Base-by-base conservation (phyloP, 1,140 invertebrate genomes). In the Penaeus indicus region DNA sequence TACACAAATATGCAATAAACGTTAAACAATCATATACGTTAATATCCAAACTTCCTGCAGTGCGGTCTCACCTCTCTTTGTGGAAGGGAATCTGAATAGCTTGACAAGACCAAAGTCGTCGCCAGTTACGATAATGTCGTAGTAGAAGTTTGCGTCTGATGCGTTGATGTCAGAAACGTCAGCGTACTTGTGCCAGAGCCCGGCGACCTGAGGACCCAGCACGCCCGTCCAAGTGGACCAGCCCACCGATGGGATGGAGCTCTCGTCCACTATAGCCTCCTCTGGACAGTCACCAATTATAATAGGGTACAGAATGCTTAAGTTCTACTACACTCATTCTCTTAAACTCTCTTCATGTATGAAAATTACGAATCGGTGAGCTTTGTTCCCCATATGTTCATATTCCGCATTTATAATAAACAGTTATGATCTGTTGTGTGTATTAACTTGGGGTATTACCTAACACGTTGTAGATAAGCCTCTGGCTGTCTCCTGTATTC, bases 191-290 rank as follows among this genome's bases (percentile, higher is more conserved):
- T 84, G 84, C 90, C 90, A 91, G 67, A 91, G 79, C 8, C 90
- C 90, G 5, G 75, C 79, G 62, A 91, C 86, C 77, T 90, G 69
- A 25, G 79, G 8, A 0, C 90, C 90, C 38, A 91, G 72, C 54
- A 90, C 90, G 13, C 90, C 84, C 10, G 90, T 91, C 90, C 89
- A 90, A 0, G 90, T 79, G 11, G 85, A 82, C 90, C 90, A 91
- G 47, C 81, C 62, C 27, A 90, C 81, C 11, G 38, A 82, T 1
- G 87, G 82, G 19, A 91, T 47, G 81, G 72, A 72, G 22, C 67
- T 79, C 72, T 90, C 90, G 69, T 75, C 78, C 54, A 85, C 88
- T 0, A 87, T 67, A 21, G 16, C 4, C 61, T 82, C 88, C 38
- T 81, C 84, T 84, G 90, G 19, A 18, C 32, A 42, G 10, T 16